Evolutionary conservation across 2,888 invertebrate genomes (phyloP).

Genomic region (Amblyjoppa fuscipennis): DNA sequence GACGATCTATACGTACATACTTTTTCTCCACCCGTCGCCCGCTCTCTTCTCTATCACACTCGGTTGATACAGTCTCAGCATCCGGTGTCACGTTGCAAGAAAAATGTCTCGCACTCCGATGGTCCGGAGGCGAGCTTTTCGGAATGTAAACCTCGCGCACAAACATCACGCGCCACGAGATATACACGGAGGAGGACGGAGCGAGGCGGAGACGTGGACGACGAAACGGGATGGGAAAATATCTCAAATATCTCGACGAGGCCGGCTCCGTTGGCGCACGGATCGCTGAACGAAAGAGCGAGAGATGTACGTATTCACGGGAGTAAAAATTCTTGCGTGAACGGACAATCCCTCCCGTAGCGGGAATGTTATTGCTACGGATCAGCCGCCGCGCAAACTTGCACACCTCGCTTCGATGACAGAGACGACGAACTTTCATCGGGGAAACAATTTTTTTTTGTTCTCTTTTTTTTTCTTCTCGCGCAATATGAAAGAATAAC

Average conservation of each 20-base stretch:
- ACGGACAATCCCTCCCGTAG: constrained; percentile 36
- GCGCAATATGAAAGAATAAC: background rate
- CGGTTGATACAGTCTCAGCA: constrained; percentile 48
- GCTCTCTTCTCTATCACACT: constrained; percentile 19
- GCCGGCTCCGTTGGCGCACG: constrained; percentile 23
- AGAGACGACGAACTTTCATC: constrained; percentile 6
- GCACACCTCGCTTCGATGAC: constrained; percentile 2
- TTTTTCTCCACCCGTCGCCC: background rate
- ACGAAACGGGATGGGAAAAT: constrained; percentile 49
- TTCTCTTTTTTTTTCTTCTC: background rate
- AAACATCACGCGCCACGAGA: constrained; percentile 6
- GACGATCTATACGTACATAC: constrained; percentile 9
- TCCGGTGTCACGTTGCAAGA: constrained; percentile 69
- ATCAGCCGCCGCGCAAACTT: constrained; percentile 34
- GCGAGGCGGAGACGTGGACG: background rate
- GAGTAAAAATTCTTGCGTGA: constrained; percentile 52
- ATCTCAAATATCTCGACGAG: constrained; percentile 57
- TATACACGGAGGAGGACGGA: constrained; percentile 1
- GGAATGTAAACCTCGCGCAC: constrained; percentile 55
- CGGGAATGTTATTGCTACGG: constrained; percentile 49
- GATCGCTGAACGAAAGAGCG: constrained; percentile 16
- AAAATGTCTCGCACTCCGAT: constrained; percentile 65
- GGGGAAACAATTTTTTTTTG: constrained; percentile 14
- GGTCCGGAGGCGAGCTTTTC: constrained; percentile 25
- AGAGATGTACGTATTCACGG: constrained; percentile 7